These are phyloP conservation scores for Zaprionus ghesquierei DNA, from an alignment of 1,140 invertebrate genomes.

Conservation along the genomic window DNA sequence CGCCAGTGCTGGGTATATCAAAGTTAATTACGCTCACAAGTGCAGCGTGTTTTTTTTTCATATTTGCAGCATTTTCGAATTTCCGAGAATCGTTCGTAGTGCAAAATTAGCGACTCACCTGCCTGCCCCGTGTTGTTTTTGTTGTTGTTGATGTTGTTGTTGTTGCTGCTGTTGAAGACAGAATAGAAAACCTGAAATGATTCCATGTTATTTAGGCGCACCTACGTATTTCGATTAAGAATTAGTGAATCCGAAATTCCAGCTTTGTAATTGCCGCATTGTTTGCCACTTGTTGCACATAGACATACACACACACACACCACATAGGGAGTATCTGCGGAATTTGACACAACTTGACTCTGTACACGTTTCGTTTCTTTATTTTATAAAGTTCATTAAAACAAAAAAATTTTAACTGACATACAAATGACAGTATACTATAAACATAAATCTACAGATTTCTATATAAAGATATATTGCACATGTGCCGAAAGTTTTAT, in stretches of 20 bases:
- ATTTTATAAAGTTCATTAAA: constrained; percentile 9
- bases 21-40: not conserved
- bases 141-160: constrained; percentile 25
- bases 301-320: too few species aligned
- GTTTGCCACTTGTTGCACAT: constrained; percentile 61
- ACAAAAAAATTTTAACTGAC: not conserved
- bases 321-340: too few species aligned
- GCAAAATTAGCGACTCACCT: constrained; percentile 74
- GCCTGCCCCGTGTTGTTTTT: constrained; percentile 47
- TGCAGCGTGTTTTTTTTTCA: not conserved
- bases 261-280: constrained; percentile 72
- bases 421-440: not conserved
- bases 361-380: not conserved
- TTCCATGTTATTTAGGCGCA: constrained; percentile 54
- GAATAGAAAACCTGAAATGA: constrained; percentile 42
- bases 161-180: constrained; percentile 16
- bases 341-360: not conserved
- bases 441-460: not conserved
- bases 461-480: constrained; percentile 34
- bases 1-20: not conserved
- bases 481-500: constrained; percentile 18
- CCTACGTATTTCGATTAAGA: constrained; percentile 56
- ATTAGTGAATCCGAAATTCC: constrained; percentile 76
- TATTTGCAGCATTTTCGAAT: constrained; percentile 7
- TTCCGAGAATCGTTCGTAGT: constrained; percentile 65